phyloP scores from a whole-genome alignment of 64 coral and sea anemone species.

The Actinia tenebrosa region DNA sequence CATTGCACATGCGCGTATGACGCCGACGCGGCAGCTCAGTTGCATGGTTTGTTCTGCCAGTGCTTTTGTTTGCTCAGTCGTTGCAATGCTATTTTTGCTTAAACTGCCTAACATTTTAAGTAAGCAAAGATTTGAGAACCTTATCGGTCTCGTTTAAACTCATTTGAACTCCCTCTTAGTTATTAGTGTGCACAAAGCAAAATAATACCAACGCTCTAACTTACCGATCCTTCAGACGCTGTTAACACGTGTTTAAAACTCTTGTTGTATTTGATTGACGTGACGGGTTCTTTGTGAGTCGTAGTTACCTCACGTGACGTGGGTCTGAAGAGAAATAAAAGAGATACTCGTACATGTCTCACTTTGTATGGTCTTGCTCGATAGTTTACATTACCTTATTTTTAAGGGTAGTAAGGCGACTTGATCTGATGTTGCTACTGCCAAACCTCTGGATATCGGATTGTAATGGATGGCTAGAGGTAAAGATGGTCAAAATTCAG shows the following conservation, averaged over 20 bases:
- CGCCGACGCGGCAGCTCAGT: too few relatives aligned
- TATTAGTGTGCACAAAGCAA: too few relatives aligned
- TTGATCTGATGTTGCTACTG: conserved; percentile 96
- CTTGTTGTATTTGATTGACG: conserved; percentile 79
- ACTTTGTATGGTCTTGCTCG: too few relatives aligned
- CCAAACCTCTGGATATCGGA: conserved; percentile 66
- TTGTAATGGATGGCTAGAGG: conserved; percentile 90
- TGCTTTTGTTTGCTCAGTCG: too few relatives aligned
- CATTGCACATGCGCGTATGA: too few relatives aligned
- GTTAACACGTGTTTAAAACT: conserved; percentile 97
- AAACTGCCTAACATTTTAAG: too few relatives aligned
- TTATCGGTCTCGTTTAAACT: too few relatives aligned
- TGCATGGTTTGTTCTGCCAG: too few relatives aligned
- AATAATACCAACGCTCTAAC: neutral
- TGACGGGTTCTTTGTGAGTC: conserved; percentile 89
- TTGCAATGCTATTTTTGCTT: too few relatives aligned
- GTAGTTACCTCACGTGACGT: conserved; percentile 73
- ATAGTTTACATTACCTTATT: conserved; percentile 50
- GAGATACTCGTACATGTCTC: too few relatives aligned
- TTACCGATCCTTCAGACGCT: conserved; percentile 91
- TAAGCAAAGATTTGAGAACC: too few relatives aligned
- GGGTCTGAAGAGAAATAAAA: conserved; percentile 35
- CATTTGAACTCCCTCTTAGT: too few relatives aligned
- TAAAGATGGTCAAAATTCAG: neutral
- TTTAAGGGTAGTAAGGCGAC: conserved; percentile 81